Base-by-base conservation (phyloP, 2,888 invertebrate genomes). In the Lordiphosa fenestrarum region DNA sequence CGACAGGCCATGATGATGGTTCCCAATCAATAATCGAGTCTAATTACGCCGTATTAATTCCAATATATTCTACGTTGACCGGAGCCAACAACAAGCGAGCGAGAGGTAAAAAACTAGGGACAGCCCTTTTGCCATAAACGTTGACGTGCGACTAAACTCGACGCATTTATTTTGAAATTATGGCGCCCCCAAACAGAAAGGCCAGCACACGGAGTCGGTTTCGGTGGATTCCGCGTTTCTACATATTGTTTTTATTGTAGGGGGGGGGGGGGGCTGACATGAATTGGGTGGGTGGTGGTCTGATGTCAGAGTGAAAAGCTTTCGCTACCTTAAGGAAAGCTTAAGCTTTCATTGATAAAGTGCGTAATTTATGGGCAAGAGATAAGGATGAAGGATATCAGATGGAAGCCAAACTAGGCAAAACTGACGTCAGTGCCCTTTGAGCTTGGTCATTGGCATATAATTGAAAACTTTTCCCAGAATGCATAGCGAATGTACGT, bases 1-100 rank as follows among this genome's bases (percentile, higher is more conserved):
- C 73, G 78, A 44, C 84, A 83, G 64, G 78, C 78, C 87, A 87
- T 87, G 51, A 63, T 87, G 51, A 63, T 71, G n/a, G 37, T 37
- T 35, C 30, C 52, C 60, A 76, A 76, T 76, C 75, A 63, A 76
- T 76, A 83, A 69, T 60, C 41, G 57, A 54, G 65, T 73, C 36
- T 30, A 73, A 69, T 55, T 64, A 38, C 55, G 39, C 38, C 56
- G 35, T 57, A 60, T 48, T 39, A 65, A 57, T 13, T 37, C 39
- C 33, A 50, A 33, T 38, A 25, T 39, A 25, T 50, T 62, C 41
- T 10, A 38, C 55, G 49, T 48, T 25, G 42, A 13, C 33, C 40
- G 48, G 40, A 47, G 42, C 23, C 47, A 15, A 15, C 47, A 15
- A 15, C 15, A 1, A 15, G 15, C 15, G 15, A 35, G 41, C 48